Evolutionary conservation across 1,140 invertebrate species (phyloP), one percentile per base, ranked within the genome.

Genomic region (Planococcus citri): DNA sequence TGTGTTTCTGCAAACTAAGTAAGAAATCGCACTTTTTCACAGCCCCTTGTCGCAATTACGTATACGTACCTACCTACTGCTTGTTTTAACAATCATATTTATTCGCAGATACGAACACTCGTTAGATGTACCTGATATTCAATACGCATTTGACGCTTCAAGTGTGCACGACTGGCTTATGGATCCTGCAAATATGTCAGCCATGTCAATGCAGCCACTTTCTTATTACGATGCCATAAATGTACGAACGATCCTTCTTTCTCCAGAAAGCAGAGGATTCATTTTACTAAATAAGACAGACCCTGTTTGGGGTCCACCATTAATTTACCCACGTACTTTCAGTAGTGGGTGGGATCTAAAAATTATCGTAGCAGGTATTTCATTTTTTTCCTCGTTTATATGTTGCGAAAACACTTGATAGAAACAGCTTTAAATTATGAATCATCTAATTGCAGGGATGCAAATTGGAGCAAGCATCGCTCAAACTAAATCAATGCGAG

Each of bases 251-350:
- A 80, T 82, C 70, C 69, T 82, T 41, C 71, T 85, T 73, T 76
- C 84, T 27, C 82, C 83, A 1, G 76, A 79, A 71, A 81, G 80
- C 27, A 72, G 75, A 27, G 83, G 83, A 14, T 71, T 76, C 60
- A 75, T 85, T 17, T 76, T 76, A 21, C 75, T 85, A 0, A 75
- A 78, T 29, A 75, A 75, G 0, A 75, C 76, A 2, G 79, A 87
- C 77, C 87, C 86, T 2, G 76, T 78, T 41, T 79, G 82, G 70
- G 81, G 74, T 1, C 72, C 82, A 72, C 87, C 87, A 0, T 75
- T 82, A 12, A 81, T 88, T 68, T 80, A 84, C 74, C 84, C 85
- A n/a, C 81, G 80, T 70, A 85, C 84, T 73, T 75, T 75, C 51
- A 73, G 68, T 1, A 57, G 73, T 24, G 68, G 73, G 22, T 61